Base-by-base conservation (phyloP, 2,113 vertebrate species). In the Dinomys branickii region DNA sequence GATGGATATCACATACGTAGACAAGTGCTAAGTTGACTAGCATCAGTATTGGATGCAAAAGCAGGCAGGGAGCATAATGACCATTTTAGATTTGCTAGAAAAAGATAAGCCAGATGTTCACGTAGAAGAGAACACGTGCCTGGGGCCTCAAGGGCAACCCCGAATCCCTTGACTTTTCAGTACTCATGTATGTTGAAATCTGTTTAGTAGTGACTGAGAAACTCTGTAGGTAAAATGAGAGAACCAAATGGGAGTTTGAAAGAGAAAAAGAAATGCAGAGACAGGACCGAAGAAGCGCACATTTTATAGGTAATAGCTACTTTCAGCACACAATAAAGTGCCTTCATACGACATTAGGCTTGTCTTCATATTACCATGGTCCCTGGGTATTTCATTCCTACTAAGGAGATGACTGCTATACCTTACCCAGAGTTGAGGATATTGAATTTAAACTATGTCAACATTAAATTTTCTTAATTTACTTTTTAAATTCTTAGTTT, bases 31-130 rank as follows among this genome's bases (percentile, higher is more conserved):
- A 73, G 81, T 20, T 85, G 92, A 82, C 63, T 87, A 41, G n/a
- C 28, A 50, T 94, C 61, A 26, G 52, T n/a, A 54, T 73, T 93
- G 44, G 61, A 88, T 41, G 58, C 59, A 92, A 78, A 92, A 88
- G 38, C 52, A 85, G 82, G 69, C 65, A 65, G 71, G 59, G 24
- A 7, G 0, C 30, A 61, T n/a, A 30, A 63, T 2, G 33, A 86
- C 82, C 71, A 50, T n/a, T 35, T 61, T 97, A 96, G 88, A 96
- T 90, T 85, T 95, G 91, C 85, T 93, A 1, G 44, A 85, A 75
- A 80, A 89, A 94, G 85, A 81, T 3, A 16, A 67, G 17, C 88
- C 90, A 95, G 90, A 86, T 91, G 95, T 90, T 96, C 95, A 88
- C 77, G 85, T 75, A 69, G 58, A 73, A 0, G 71, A 91, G 86